A percentile compares a stretch with the other conserved stretches of the same genome.
Evolutionary conservation across 1,140 invertebrate species (phyloP).

Genomic region (Drosophila pandora): DNA sequence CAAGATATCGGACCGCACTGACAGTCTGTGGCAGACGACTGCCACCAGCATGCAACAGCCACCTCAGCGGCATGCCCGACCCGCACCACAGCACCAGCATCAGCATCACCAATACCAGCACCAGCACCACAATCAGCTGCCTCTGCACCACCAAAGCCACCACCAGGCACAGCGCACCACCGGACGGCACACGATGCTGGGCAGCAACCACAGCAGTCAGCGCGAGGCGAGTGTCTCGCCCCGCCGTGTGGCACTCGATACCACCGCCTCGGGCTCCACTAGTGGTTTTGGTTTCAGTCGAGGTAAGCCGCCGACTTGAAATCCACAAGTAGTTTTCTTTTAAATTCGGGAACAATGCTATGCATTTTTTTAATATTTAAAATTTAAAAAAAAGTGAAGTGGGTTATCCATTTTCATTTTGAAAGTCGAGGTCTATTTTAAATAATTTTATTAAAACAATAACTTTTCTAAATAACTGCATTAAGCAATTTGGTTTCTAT

Average conservation of each 20-base stretch:
- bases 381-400: too few species aligned
- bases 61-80: slow-evolving; percentile 53
- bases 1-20: slow-evolving; percentile 79
- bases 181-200: slow-evolving; percentile 57
- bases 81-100: slow-evolving; percentile 50
- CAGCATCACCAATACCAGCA: slow-evolving; percentile 29
- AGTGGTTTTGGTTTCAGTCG: slow-evolving; percentile 75
- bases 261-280: slow-evolving; percentile 76
- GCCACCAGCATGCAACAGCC: slow-evolving; percentile 69
- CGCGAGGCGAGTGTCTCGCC: slow-evolving; percentile 70
- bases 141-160: slow-evolving; percentile 45
- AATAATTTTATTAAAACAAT: too few species aligned
- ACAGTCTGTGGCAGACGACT: slow-evolving; percentile 78
- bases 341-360: not conserved
- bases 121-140: slow-evolving; percentile 41
- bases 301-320: slow-evolving; percentile 60
- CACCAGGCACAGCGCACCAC: slow-evolving; percentile 43
- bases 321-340: not conserved
- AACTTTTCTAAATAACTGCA: too few species aligned
- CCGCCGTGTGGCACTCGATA: slow-evolving; percentile 67
- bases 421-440: too few species aligned
- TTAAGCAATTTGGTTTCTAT: too few species aligned
- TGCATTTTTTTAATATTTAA: too few species aligned
- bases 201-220: slow-evolving; percentile 74
- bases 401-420: too few species aligned